Conservation (phyloP, 2,888 invertebrate species). For the Lymantria dispar region DNA sequence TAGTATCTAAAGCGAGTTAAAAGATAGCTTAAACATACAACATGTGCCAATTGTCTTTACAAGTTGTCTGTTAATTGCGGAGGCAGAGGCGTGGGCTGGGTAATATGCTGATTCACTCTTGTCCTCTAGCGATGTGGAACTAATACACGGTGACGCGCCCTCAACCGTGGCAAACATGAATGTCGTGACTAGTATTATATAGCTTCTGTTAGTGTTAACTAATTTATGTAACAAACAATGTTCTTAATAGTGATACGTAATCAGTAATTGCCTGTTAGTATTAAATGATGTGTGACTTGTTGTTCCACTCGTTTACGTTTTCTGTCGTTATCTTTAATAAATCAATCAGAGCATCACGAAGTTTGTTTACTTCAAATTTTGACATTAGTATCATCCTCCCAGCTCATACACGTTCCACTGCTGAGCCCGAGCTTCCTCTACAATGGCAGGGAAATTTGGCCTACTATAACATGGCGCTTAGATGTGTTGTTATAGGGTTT, state of each 20-base stretch:
- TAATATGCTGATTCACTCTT: conserved; percentile 64
- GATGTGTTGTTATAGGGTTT: too few species aligned
- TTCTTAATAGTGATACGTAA: conserved; percentile 14
- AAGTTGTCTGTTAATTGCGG: conserved; percentile 28
- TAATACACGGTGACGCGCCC: conserved; percentile 48
- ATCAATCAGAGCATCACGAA: too few species aligned
- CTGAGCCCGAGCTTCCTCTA: too few species aligned
- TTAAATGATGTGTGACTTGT: background rate
- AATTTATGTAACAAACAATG: conserved; percentile 32
- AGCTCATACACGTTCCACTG: too few species aligned
- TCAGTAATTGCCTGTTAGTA: background rate
- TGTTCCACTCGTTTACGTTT: too few species aligned
- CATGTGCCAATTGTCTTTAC: conserved; percentile 5
- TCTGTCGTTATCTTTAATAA: too few species aligned
- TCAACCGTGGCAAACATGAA: conserved; percentile 47
- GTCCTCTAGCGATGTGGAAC: conserved; percentile 62
- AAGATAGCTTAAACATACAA: background rate
- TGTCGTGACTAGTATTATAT: conserved; percentile 53
- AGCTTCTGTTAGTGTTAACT: conserved; percentile 28
- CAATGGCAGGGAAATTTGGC: too few species aligned
- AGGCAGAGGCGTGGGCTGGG: conserved; percentile 37
- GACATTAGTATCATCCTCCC: too few species aligned
- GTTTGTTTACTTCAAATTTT: too few species aligned
- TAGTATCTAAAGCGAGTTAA: too few species aligned
- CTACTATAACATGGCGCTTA: too few species aligned